These are phyloP conservation scores for Ericerus pela DNA, from an alignment of 1,140 invertebrate genomes.

Conservation along the genomic window DNA sequence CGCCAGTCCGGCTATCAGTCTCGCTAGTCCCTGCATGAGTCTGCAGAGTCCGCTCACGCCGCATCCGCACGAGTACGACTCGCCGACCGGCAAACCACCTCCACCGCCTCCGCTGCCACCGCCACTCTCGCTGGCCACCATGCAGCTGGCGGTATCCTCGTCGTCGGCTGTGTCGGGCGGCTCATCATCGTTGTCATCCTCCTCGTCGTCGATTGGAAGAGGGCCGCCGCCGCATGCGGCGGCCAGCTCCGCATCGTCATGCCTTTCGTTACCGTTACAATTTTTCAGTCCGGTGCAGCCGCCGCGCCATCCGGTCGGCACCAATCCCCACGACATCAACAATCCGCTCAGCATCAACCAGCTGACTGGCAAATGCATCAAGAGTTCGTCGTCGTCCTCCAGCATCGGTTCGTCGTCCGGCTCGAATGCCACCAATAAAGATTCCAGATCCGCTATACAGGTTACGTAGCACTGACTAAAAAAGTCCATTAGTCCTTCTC, in stretches of 20 bases:
- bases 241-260: slow-evolving; percentile 24
- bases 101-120: slow-evolving; percentile 32
- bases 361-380: slow-evolving; percentile 42
- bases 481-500: neutral
- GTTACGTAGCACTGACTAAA: neutral
- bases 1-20: slow-evolving; percentile 46
- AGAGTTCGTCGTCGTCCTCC: slow-evolving; percentile 3
- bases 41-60: slow-evolving; percentile 38
- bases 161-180: too few species aligned
- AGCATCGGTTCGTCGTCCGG: neutral
- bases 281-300: slow-evolving; percentile 27
- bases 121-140: too few species aligned
- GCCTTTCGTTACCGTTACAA: slow-evolving; percentile 22
- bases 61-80: slow-evolving; percentile 30
- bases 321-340: slow-evolving; percentile 77
- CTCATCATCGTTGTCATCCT: too few species aligned
- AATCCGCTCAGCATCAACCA: slow-evolving; percentile 80
- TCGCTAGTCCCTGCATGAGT: slow-evolving; percentile 39
- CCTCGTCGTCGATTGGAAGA: too few species aligned
- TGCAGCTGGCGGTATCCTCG: too few species aligned
- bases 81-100: slow-evolving; percentile 20
- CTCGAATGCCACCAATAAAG: slow-evolving; percentile 1
- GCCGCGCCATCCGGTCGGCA: slow-evolving; percentile 62
- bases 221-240: slow-evolving; percentile 27
- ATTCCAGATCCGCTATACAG: slow-evolving; percentile 7